Conservation (phyloP, 2,113 vertebrate genomes). For the Cebidichthys violaceus region DNA sequence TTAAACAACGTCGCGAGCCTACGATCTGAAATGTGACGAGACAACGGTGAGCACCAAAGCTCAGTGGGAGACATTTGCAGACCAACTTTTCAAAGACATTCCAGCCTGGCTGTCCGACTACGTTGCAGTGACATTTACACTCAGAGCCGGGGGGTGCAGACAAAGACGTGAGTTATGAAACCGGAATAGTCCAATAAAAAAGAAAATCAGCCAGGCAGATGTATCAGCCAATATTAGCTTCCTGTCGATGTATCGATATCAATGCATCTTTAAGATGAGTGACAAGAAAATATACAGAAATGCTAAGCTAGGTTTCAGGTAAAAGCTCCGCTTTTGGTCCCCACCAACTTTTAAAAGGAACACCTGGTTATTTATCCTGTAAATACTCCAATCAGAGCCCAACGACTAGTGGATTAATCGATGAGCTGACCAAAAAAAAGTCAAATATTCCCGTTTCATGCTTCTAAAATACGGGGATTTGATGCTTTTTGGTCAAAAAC, state of each 20-base stretch:
- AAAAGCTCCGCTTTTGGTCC: neutral
- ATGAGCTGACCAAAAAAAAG: no score
- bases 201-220: neutral
- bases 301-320: neutral
- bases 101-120: neutral
- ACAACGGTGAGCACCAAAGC: conserved; percentile 13
- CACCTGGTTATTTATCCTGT: neutral
- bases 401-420: no score
- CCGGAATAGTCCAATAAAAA: neutral
- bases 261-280: neutral
- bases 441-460: no score
- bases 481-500: neutral
- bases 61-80: conserved; percentile 22
- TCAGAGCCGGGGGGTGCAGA: conserved; percentile 10
- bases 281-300: neutral
- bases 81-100: conserved; percentile 30
- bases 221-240: no score
- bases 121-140: neutral
- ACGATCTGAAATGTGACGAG: conserved; percentile 9
- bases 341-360: neutral
- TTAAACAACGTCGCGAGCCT: neutral
- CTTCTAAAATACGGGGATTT: neutral
- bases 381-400: neutral
- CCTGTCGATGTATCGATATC: neutral
- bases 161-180: neutral